Conservation (phyloP, 64 coral and sea anemone genomes). For the Pocillopora damicornis region DNA sequence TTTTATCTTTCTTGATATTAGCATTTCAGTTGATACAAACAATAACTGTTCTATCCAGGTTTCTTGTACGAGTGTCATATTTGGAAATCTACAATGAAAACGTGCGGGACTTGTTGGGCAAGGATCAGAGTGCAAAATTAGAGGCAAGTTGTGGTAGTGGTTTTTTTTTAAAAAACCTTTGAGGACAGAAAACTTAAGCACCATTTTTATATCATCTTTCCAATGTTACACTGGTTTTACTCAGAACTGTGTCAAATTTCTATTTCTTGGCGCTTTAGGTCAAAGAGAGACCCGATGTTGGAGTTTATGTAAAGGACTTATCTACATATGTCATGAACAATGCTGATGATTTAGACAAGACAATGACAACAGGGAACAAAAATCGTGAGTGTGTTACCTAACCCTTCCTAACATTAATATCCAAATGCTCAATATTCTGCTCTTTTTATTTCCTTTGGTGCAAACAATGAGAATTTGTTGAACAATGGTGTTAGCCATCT, state of each 20-base stretch:
- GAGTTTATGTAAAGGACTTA: conserved; percentile 98
- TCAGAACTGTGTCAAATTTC: background rate
- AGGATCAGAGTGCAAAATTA: conserved; percentile 84
- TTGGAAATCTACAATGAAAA: conserved; percentile 99
- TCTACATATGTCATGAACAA: conserved; percentile 98
- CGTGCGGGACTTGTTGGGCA: conserved; percentile 92
- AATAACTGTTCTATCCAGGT: conserved; percentile 37
- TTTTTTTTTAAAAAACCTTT: too few species aligned
- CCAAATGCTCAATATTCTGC: background rate
- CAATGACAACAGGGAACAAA: conserved; percentile 97
- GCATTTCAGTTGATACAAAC: background rate
- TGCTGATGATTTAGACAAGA: conserved; percentile 98
- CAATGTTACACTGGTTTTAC: background rate
- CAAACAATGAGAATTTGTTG: too few species aligned
- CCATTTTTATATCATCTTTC: background rate
- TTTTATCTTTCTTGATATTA: too few species aligned
- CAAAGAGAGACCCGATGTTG: conserved; percentile 92
- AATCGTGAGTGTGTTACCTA: conserved; percentile 61
- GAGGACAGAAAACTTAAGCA: background rate
- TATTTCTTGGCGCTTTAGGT: conserved; percentile 48
- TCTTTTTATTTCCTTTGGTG: too few species aligned
- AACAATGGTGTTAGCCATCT: too few species aligned
- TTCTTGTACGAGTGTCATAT: conserved; percentile 95
- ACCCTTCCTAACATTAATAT: background rate
- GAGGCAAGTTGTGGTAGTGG: conserved; percentile 58